Evolutionary conservation across 2,113 vertebrate species (phyloP), one percentile per base, ranked within the genome.

Genomic region (Dasyornis broadbenti): DNA sequence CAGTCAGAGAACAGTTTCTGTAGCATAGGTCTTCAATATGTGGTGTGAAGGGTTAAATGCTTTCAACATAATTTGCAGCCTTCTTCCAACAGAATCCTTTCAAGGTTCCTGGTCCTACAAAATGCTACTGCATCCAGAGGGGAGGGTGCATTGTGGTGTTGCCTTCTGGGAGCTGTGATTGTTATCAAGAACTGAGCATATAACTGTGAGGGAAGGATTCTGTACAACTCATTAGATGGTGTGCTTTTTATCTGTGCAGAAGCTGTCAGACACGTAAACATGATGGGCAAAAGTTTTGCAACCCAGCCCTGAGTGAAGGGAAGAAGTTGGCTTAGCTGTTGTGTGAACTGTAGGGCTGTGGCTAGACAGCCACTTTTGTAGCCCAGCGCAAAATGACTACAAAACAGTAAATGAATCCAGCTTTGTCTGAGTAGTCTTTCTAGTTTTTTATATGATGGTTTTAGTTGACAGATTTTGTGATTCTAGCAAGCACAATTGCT

Each of bases 361-460:
- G 44, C 31, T 78, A 57, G 42, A 33, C 10, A 37, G 22, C 13
- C 19, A 2, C 73, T 91, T 54, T 20, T 69, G 73, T 26, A 82
- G 33, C 49, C 28, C 40, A 24, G 17, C 52, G 71, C 68, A 71
- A 75, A 37, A 8, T 23, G 22, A 22, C 47, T 49, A 49, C 22
- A 49, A 69, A 82, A 47, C 23, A 49, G 27, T 54, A 85, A 93
- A 57, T 57, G 54, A 80, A 84, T 33, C 22, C 59, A 77, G 35
- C 31, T 44, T 82, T 89, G 61, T 9, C 49, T 47, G 37, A 75
- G 69, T 40, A 90, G 57, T 87, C 68, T 95, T 87, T 96, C 64
- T 94, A 13, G 10, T 66, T 84, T 82, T 92, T 92, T 47, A 27
- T 70, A 20, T 42, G 65, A 76, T 56, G 44, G 39, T 35, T 94